phyloP scores from a whole-genome alignment of 2,113 vertebrate genomes.

The Alces alces region DNA sequence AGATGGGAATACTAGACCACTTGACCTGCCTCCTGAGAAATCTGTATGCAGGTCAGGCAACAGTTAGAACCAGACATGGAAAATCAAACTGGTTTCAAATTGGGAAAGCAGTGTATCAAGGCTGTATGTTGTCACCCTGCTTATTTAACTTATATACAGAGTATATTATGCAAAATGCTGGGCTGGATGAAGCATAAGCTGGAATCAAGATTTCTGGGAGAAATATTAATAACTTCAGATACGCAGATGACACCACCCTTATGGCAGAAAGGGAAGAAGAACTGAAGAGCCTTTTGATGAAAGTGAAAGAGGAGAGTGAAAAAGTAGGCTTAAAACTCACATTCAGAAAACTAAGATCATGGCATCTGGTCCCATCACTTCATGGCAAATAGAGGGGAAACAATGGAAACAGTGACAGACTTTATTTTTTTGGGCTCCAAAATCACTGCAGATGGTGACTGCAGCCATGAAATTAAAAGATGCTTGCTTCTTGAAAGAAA shows the following conservation, averaged over 20 bases:
- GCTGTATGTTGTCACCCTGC: neutral
- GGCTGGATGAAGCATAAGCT: neutral
- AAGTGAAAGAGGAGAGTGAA: neutral
- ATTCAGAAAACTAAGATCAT: neutral
- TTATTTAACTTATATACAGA: neutral
- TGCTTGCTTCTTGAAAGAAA: neutral
- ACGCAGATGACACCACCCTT: neutral
- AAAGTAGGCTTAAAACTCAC: neutral
- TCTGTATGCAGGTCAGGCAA: neutral
- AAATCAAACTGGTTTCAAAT: neutral
- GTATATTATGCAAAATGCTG: neutral
- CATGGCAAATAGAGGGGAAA: neutral
- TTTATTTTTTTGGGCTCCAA: neutral
- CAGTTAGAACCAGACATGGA: neutral
- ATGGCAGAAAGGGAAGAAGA: neutral
- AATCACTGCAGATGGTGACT: neutral
- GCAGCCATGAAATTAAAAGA: neutral
- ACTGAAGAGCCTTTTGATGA: neutral
- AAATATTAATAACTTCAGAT: neutral
- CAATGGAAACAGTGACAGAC: neutral
- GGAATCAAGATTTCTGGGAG: neutral
- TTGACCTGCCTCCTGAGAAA: neutral
- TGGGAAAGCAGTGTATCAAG: neutral
- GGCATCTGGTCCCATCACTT: neutral
- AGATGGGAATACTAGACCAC: too few relatives aligned